Percentiles rank a stretch among this genome's conserved stretches.
Evolutionary conservation across 1,140 invertebrate genomes (phyloP).

Genomic region (Drosophila dunni): DNA sequence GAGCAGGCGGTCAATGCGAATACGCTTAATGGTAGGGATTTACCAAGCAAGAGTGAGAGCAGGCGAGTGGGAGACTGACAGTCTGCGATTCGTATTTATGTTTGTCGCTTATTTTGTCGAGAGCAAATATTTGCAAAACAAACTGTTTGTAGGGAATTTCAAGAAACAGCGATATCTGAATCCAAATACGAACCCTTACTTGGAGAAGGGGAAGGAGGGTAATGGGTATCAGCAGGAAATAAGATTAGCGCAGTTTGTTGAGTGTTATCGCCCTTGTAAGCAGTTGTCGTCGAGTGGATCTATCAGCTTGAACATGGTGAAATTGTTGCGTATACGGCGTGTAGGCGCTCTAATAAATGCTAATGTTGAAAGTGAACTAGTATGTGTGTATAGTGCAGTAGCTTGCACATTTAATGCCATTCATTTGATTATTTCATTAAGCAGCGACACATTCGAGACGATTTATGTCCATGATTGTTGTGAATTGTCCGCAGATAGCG

Average conservation of each 20-base stretch:
- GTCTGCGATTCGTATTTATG: conserved; percentile 66
- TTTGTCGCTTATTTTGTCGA: conserved; percentile 69
- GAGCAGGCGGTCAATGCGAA: conserved; percentile 1
- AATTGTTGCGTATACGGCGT: conserved; percentile 65
- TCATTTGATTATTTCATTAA: conserved; percentile 11
- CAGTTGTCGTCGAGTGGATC: conserved; percentile 69
- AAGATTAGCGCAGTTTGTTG: conserved; percentile 76
- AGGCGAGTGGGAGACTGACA: conserved; percentile 15
- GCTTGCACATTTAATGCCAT: conserved; percentile 32
- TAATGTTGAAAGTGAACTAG: background rate
- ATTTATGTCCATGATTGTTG: conserved; percentile 32
- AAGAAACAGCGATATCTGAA: conserved; percentile 18
- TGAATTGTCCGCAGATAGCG: conserved; percentile 8
- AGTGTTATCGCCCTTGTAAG: conserved; percentile 79
- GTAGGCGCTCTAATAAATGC: conserved; percentile 15
- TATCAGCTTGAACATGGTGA: conserved; percentile 31
- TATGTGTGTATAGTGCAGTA: conserved; percentile 23
- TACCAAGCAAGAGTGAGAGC: conserved; percentile 47
- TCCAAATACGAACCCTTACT: conserved; percentile 11
- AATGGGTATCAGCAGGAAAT: conserved; percentile 49
- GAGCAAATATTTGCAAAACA: conserved; percentile 77
- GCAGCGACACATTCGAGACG: conserved; percentile 6
- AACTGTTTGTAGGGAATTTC: conserved; percentile 21
- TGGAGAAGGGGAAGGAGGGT: background rate
- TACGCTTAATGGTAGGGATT: conserved; percentile 73